phyloP scores from a whole-genome alignment of 1,140 invertebrate genomes.

The Lepidostoma basale region DNA sequence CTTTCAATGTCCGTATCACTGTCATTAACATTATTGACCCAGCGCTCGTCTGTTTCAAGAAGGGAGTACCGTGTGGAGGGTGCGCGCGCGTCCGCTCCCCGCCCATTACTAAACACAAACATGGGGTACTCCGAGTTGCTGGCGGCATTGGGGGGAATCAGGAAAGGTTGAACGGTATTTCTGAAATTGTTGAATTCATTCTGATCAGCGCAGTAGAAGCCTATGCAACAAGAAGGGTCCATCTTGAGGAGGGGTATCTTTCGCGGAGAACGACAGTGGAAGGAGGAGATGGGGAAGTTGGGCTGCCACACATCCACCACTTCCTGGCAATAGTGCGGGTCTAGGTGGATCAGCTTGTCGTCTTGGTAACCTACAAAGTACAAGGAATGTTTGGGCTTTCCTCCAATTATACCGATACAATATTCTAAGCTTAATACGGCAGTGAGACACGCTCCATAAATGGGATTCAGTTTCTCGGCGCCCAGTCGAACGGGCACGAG shows the following conservation, averaged over 20 bases:
- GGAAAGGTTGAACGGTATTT: constrained; percentile 67
- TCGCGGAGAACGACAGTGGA: constrained; percentile 86
- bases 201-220: constrained; percentile 83
- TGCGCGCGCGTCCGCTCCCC: constrained; percentile 65
- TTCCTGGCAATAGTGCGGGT: constrained; percentile 93
- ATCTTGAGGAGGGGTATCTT: constrained; percentile 87
- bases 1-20: constrained; percentile 71
- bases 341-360: constrained; percentile 88
- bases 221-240: constrained; percentile 92
- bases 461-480: constrained; percentile 80
- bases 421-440: constrained; percentile 77
- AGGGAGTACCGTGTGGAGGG: constrained; percentile 60
- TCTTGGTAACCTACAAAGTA: constrained; percentile 94
- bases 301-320: constrained; percentile 80
- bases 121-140: constrained; percentile 74
- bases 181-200: constrained; percentile 80
- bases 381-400: constrained; percentile 87
- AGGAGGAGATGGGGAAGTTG: constrained; percentile 75
- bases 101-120: constrained; percentile 78
- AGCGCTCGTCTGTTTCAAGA: constrained; percentile 61
- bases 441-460: constrained; percentile 83
- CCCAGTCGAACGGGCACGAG: constrained; percentile 86
- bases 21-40: constrained; percentile 60
- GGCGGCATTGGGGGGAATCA: constrained; percentile 66
- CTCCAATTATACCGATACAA: constrained; percentile 91